A percentile compares a stretch with the other conserved stretches of the same genome.
Evolutionary conservation across 30 jellyfish, hydroid and myxozoan species (phyloP).

Genomic region (Mastigias papua): DNA sequence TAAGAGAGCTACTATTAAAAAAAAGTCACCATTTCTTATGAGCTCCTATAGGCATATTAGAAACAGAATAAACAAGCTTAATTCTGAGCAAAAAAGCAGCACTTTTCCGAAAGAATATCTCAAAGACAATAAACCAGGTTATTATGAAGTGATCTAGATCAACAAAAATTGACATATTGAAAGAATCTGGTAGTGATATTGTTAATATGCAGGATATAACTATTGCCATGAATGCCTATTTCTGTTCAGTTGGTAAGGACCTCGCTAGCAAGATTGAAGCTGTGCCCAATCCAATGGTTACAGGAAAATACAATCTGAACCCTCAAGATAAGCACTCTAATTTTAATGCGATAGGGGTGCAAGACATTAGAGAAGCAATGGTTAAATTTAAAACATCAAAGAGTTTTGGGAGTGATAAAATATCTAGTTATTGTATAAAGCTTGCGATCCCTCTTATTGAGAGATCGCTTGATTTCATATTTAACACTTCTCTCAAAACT

Average conservation of each 20-base stretch:
- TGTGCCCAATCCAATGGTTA: conserved; percentile 24
- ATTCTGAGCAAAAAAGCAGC: no score
- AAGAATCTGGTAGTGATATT: conserved; percentile 15
- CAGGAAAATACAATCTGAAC: no score
- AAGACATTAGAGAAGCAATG: no score
- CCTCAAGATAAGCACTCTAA: neutral
- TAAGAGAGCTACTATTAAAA: conserved; percentile 19
- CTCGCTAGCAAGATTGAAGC: conserved; percentile 12
- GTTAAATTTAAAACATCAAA: no score
- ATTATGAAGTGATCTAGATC: conserved; percentile 17
- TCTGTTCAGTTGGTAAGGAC: no score
- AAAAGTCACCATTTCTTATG: no score
- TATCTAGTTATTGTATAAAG: conserved; percentile 3
- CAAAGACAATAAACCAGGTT: conserved; percentile 6
- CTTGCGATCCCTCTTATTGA: conserved; percentile 3
- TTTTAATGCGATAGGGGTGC: neutral
- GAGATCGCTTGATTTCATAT: conserved; percentile 4
- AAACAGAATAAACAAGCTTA: no score
- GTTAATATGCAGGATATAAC: neutral
- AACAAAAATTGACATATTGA: no score
- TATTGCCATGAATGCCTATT: conserved; percentile 36
- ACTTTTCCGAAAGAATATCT: no score
- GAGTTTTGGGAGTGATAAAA: no score
- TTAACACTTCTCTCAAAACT: conserved; percentile 27
- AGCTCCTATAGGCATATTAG: no score